phyloP scores from a whole-genome alignment of 1,140 invertebrate genomes.

The Aphelinus certus region DNA sequence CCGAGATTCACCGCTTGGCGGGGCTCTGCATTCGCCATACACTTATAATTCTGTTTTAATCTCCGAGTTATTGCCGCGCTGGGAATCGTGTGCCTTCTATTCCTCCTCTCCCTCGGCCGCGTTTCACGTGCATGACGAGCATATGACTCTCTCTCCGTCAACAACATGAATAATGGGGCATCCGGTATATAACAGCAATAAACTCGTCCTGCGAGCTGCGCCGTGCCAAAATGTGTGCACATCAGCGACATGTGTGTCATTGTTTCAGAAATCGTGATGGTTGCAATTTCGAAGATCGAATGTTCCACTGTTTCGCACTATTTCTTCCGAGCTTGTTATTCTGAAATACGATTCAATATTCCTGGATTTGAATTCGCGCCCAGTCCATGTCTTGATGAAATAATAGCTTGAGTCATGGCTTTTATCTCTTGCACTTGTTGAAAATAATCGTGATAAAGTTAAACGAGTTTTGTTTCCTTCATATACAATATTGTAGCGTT shows the following conservation, averaged over 20 bases:
- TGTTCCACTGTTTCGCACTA: slow-evolving; percentile 33
- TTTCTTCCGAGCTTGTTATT: slow-evolving; percentile 4
- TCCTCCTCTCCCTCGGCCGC: slow-evolving; percentile 41
- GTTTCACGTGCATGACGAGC: slow-evolving; percentile 41
- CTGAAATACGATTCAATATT: not conserved
- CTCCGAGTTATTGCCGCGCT: slow-evolving; percentile 61
- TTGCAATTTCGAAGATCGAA: slow-evolving; percentile 8
- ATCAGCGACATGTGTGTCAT: slow-evolving; percentile 11
- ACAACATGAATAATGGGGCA: slow-evolving; percentile 51
- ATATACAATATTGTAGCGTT: no score
- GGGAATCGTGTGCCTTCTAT: slow-evolving; percentile 43
- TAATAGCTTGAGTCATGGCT: no score
- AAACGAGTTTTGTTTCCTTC: no score
- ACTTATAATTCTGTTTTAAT: slow-evolving; percentile 66
- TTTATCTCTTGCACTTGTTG: no score
- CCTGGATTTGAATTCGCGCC: no score
- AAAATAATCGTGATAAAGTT: no score
- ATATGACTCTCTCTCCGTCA: slow-evolving; percentile 40
- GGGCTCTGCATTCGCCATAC: slow-evolving; percentile 58
- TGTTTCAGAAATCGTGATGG: slow-evolving; percentile 1
- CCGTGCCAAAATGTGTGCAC: not conserved
- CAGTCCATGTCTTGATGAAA: no score
- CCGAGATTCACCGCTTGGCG: slow-evolving; percentile 57
- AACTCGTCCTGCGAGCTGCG: slow-evolving; percentile 33
- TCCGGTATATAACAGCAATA: slow-evolving; percentile 27